These are phyloP conservation scores for Nezara viridula DNA, from an alignment of 2,888 invertebrate genomes.

Conservation along the genomic window DNA sequence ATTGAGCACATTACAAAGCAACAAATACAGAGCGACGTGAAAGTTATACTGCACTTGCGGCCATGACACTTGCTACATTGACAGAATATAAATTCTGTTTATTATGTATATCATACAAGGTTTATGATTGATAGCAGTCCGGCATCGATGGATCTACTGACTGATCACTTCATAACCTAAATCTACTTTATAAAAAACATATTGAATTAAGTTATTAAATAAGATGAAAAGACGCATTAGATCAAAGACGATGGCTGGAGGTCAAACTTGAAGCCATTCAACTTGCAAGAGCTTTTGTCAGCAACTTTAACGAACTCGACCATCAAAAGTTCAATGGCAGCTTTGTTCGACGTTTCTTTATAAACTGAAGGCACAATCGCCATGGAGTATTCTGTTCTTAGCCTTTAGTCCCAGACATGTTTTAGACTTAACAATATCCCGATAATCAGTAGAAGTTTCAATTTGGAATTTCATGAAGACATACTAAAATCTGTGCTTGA, in stretches of 20 bases:
- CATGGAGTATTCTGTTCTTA: background rate
- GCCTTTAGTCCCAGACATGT: background rate
- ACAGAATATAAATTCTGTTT: too few relatives aligned
- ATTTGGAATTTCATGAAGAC: too few relatives aligned
- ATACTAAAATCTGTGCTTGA: too few relatives aligned
- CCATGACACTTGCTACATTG: too few relatives aligned
- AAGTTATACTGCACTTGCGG: too few relatives aligned
- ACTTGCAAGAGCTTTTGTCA: background rate
- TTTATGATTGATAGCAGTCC: too few relatives aligned
- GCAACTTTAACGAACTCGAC: background rate
- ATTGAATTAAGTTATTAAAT: background rate
- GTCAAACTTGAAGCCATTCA: background rate
- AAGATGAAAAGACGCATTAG: background rate
- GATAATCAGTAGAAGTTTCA: background rate
- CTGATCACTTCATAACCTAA: background rate
- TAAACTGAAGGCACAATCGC: background rate
- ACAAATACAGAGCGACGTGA: too few relatives aligned
- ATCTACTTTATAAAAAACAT: background rate
- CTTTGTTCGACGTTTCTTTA: background rate
- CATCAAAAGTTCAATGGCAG: background rate
- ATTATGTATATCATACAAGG: too few relatives aligned
- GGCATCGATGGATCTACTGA: background rate
- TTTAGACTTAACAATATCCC: background rate
- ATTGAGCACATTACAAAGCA: too few relatives aligned
- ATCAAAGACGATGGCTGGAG: background rate